Evolutionary conservation across 2,113 vertebrate genomes (phyloP).

Genomic region (Pterocles orientalis): DNA sequence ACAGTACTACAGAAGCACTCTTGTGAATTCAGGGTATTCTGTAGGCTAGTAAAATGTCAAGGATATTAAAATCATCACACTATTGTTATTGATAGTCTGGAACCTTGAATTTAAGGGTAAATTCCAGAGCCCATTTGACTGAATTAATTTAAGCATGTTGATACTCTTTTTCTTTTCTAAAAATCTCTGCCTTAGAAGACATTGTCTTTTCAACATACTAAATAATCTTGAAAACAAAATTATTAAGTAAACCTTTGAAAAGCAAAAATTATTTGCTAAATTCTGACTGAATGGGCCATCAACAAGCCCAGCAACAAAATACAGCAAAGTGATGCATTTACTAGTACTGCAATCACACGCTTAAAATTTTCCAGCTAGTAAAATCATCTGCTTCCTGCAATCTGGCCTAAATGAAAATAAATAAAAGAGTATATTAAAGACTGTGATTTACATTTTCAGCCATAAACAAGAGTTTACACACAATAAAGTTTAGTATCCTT

Average conservation of each 20-base stretch:
- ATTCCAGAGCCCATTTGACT: not conserved
- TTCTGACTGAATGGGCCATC: not conserved
- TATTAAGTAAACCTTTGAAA: not conserved
- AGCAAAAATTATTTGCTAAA: not conserved
- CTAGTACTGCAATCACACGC: not conserved
- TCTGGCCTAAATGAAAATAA: not conserved
- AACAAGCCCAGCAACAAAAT: not conserved
- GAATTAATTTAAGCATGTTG: not conserved
- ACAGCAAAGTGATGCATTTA: not conserved
- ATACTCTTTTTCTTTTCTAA: not conserved
- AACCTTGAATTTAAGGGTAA: not conserved
- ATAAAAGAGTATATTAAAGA: not conserved
- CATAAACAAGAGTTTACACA: not conserved
- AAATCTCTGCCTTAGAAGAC: not conserved
- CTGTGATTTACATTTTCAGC: not conserved
- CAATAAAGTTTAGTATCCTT: not conserved
- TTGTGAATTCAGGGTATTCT: not conserved
- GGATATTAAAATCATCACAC: not conserved
- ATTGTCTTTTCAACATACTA: not conserved
- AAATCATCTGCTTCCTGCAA: conserved; percentile 1
- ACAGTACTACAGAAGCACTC: not conserved
- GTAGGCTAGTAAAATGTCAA: not conserved
- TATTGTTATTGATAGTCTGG: not conserved
- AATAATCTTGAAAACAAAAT: not conserved
- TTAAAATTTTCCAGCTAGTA: not conserved